Evolutionary conservation across 2,888 invertebrate genomes (phyloP), one percentile per base, ranked within the genome.

Genomic region (Epistrophe grossulariae): DNA sequence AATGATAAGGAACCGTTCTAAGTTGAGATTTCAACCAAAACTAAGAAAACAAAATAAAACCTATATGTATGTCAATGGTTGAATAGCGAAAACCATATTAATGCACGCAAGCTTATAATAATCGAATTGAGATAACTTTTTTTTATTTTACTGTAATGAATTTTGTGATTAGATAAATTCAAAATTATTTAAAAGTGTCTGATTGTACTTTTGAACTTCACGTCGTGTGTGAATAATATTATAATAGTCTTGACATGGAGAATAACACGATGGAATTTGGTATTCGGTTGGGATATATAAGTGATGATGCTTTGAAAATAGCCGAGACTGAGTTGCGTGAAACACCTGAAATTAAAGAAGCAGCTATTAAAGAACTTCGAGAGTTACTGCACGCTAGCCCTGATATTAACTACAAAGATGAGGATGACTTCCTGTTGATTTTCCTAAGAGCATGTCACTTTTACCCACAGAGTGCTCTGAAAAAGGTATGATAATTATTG

Each of bases 401-500:
- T 62, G 96, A 96, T 84, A 91, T 97, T 74, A 93, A 94, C 90
- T 97, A 93, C 90, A 94, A 94, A 82, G 96, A 96, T 57, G 96
- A 96, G 89, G 97, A 97, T 89, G 96, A 96, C 35, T 94, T 96
- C 59, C 94, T 97, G 11, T 94, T 95, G 17, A 95, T 96, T 85
- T 97, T 97, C 91, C 93, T 97, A 76, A 94, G 97, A 80, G 96
- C 97, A 35, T 96, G 96, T 93, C 97, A 97, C 92, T 97, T 95
- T 93, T 97, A 97, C 89, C 96, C 97, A 0, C 94, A 97, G 89
- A 97, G 97, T 92, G 97, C 97, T 0, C 93, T 95, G 78, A 95
- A 95, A 90, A 93, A 97, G 94, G 97, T 70, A 40, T 11, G 35
- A 13, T n/a, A n/a, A n/a, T n/a, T n/a, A n/a, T n/a, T n/a, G n/a